Evolutionary conservation across 2,888 invertebrate genomes (phyloP).

Genomic region (Erebia ligea): DNA sequence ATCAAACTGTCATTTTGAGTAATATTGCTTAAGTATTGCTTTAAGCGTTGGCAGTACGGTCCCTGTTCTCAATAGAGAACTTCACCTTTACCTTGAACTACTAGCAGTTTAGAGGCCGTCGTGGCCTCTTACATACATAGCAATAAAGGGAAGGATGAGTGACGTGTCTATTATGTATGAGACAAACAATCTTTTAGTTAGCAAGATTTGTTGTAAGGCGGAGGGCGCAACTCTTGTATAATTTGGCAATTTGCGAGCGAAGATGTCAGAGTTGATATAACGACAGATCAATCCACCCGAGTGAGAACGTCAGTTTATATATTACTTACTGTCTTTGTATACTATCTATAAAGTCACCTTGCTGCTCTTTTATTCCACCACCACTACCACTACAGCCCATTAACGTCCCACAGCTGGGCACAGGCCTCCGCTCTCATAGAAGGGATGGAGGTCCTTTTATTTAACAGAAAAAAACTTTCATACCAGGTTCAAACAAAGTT

Average conservation of each 20-base stretch:
- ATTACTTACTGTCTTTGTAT: neutral
- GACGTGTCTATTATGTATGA: neutral
- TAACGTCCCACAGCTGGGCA: no score
- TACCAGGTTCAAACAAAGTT: no score
- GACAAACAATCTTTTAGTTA: slow-evolving; percentile 12
- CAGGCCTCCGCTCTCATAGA: no score
- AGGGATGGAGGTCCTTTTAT: no score
- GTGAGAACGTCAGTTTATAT: neutral
- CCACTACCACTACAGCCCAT: no score
- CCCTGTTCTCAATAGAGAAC: no score
- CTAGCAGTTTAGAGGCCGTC: neutral
- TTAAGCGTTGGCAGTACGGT: no score
- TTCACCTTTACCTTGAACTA: neutral
- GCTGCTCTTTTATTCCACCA: no score
- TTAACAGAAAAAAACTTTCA: no score
- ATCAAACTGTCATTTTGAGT: no score
- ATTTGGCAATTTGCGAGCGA: slow-evolving; percentile 12
- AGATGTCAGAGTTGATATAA: slow-evolving; percentile 11
- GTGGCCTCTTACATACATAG: neutral
- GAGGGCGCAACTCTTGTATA: slow-evolving; percentile 6
- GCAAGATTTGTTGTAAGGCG: slow-evolving; percentile 3
- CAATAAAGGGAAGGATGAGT: neutral
- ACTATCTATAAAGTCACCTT: no score
- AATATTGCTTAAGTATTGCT: no score
- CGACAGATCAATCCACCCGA: neutral